Percentiles rank a stretch among this genome's conserved stretches.
Conservation (phyloP, 2,113 vertebrate genomes). For the Saimiri boliviensis region DNA sequence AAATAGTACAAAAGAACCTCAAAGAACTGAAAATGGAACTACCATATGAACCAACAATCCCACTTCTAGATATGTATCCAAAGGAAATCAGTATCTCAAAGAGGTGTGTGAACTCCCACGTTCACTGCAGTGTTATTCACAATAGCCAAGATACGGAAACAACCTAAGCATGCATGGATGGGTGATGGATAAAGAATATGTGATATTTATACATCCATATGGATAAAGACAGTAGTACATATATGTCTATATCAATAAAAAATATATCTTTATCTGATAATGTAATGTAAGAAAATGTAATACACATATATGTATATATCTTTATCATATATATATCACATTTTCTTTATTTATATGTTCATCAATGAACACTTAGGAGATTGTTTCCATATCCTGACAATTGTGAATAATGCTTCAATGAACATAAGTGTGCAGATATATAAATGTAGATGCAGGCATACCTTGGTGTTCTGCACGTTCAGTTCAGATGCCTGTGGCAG, state of each 20-base stretch:
- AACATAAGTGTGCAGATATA: background rate
- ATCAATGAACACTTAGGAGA: background rate
- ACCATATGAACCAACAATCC: background rate
- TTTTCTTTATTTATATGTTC: background rate
- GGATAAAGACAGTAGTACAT: background rate
- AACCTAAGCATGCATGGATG: background rate
- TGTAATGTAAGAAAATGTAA: background rate
- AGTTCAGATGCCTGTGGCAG: background rate
- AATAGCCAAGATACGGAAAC: background rate
- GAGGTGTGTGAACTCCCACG: background rate
- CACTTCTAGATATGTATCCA: background rate
- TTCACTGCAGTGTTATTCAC: background rate
- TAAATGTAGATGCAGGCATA: background rate
- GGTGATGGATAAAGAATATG: background rate
- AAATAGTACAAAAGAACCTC: background rate
- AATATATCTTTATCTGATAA: background rate
- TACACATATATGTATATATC: background rate
- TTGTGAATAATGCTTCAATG: background rate
- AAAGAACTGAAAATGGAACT: background rate
- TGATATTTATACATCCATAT: background rate
- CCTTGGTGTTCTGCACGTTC: background rate
- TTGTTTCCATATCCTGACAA: background rate
- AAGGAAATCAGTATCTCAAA: background rate
- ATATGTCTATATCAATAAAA: background rate
- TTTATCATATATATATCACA: too few species aligned